phyloP scores from a whole-genome alignment of 2,888 invertebrate species.

The Metallyticus violacea region DNA sequence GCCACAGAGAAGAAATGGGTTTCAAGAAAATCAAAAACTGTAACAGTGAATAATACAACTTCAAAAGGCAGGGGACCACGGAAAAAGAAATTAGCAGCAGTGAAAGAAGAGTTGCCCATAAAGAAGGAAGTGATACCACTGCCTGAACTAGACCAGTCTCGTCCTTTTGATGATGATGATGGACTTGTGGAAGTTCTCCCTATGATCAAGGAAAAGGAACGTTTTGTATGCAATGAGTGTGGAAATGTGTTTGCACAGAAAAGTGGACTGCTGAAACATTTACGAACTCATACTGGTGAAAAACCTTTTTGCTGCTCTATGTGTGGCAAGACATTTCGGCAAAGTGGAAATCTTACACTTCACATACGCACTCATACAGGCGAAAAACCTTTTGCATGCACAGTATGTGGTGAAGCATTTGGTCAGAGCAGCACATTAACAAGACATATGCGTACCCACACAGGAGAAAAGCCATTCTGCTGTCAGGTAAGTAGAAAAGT shows the following conservation, averaged over 20 bases:
- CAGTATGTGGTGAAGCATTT: background rate
- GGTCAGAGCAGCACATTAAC: conserved; percentile 16
- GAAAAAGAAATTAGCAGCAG: background rate
- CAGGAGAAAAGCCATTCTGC: conserved; percentile 9
- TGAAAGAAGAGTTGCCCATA: background rate
- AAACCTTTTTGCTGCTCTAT: conserved; percentile 11
- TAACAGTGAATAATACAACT: background rate
- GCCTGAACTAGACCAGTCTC: background rate
- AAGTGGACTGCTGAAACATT: conserved; percentile 3
- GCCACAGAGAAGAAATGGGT: background rate
- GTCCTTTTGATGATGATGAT: background rate
- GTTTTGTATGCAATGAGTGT: conserved; percentile 12
- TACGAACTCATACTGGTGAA: conserved; percentile 2
- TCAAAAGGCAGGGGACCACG: background rate
- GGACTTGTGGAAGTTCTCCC: background rate
- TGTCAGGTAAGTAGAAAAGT: conserved; percentile 1
- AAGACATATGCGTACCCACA: conserved; percentile 8
- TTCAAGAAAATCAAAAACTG: background rate
- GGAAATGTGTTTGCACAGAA: conserved; percentile 14
- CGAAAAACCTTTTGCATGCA: conserved; percentile 5
- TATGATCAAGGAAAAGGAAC: conserved; percentile 3
- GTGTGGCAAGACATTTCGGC: conserved; percentile 12
- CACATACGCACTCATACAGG: conserved; percentile 5
- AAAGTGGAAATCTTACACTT: conserved; percentile 7
- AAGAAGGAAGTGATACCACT: background rate